Evolutionary conservation across 2,888 invertebrate species (phyloP), one percentile per base, ranked within the genome.

Genomic region (Aphidius colemani): DNA sequence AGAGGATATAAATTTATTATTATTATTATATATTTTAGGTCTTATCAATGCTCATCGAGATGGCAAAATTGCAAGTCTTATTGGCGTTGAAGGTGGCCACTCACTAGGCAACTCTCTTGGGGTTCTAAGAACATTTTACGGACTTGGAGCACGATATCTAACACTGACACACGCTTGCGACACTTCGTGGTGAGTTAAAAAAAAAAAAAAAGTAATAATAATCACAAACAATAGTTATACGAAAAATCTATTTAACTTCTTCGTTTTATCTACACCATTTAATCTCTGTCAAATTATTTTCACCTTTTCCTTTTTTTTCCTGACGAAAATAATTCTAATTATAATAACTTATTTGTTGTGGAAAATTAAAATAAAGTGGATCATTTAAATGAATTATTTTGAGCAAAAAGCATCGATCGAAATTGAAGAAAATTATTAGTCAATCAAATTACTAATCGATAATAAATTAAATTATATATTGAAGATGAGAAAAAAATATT

Each of bases 81-180:
- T 96, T 72, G 96, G 95, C 39, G 90, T 96, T 53, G 96, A 96
- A 84, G 95, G 96, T 45, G 96, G 96, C 7, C 96, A 96, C 82
- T 91, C 93, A 43, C 88, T 96, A 60, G 95, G 95, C 71, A 94
- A 93, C 78, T 95, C 95, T 57, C 84, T 96, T 72, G 94, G 93
- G 18, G 93, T 94, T 61, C 86, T 96, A 67, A 87, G 96, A 69
- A 93, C 94, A 74, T 93, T 95, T 83, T 95, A 96, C 83, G 91
- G 92, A 68, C 86, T 96, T 59, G 96, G 96, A 49, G 95, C 93
- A 63, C 87, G 90, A 66, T 95, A 95, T 83, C 88, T 96, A 79
- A 96, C 96, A 50, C 87, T 96, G 67, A 96, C 96, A 59, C 95
- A 96, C 83, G 92, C 91, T 73, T 96, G 96, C 82, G 94, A 95